phyloP scores from a whole-genome alignment of 2,888 invertebrate genomes.

The Scaptomyza flava region DNA sequence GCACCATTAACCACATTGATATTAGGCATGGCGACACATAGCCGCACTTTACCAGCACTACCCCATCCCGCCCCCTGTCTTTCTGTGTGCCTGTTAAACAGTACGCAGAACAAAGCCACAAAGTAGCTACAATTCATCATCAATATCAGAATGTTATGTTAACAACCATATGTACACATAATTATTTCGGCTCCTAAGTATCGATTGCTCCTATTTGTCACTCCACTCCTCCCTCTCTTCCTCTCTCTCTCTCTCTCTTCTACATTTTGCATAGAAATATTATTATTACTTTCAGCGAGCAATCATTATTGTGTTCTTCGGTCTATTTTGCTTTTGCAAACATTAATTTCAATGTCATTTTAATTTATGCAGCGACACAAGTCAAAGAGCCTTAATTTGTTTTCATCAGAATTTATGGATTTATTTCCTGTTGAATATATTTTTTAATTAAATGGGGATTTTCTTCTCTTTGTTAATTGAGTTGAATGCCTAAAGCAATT shows the following conservation, averaged over 20 bases:
- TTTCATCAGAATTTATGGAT: constrained; percentile 24
- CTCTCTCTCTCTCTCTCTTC: background rate
- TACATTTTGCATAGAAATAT: background rate
- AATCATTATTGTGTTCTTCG: constrained; percentile 16
- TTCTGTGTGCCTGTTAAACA: constrained; percentile 14
- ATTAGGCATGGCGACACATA: constrained; percentile 37
- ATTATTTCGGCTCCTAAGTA: constrained; percentile 50
- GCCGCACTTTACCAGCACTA: constrained; percentile 5
- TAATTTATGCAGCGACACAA: constrained; percentile 71
- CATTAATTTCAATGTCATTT: constrained; percentile 66
- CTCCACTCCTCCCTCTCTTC: background rate
- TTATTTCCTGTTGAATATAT: background rate
- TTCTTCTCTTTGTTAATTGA: background rate
- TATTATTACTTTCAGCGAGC: constrained; percentile 3
- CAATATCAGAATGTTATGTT: constrained; percentile 60
- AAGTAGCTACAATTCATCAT: constrained; percentile 61
- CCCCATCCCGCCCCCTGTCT: background rate
- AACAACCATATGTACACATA: constrained; percentile 62
- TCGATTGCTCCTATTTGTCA: constrained; percentile 28
- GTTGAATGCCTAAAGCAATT: background rate
- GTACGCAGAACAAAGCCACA: constrained; percentile 10
- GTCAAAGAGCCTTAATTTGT: background rate
- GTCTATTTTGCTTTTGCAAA: constrained; percentile 4
- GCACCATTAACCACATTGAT: constrained; percentile 68
- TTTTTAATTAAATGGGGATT: background rate